Conservation (phyloP, 2,113 vertebrate species). For the Nothocercus julius region DNA sequence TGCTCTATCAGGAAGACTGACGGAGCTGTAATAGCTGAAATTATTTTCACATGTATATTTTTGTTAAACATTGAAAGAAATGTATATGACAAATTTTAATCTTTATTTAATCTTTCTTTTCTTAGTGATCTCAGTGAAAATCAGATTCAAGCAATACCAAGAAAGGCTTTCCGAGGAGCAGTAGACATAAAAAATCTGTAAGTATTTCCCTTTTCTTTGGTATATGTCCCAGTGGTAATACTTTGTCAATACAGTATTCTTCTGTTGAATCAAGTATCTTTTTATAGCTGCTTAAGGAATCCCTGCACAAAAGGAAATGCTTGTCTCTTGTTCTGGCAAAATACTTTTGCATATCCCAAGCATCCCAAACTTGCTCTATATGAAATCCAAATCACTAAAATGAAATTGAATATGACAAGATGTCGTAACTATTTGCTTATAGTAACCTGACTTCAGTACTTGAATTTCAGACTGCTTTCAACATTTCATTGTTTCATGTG, state of each 20-base stretch:
- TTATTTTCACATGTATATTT: not conserved
- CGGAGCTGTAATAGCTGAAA: not conserved
- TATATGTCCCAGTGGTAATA: not conserved
- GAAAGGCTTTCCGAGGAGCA: constrained; percentile 96
- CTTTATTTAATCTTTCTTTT: not conserved
- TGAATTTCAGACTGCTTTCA: not conserved
- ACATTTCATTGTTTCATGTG: constrained; percentile 5
- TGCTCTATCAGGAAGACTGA: not conserved
- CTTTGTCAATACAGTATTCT: not conserved
- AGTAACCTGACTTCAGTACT: not conserved
- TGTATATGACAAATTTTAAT: not conserved
- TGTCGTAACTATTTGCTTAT: not conserved
- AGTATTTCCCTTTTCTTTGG: constrained; percentile 74
- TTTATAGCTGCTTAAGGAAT: not conserved
- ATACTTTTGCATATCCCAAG: not conserved
- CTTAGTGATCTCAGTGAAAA: constrained; percentile 96
- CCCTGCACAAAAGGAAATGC: not conserved
- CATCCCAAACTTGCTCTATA: not conserved
- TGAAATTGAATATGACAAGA: not conserved
- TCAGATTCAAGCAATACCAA: constrained; percentile 96
- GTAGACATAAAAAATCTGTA: constrained; percentile 99
- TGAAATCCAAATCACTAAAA: not conserved
- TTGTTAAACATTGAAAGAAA: not conserved
- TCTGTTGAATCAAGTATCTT: not conserved
- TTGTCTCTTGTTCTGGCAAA: not conserved